phyloP scores from a whole-genome alignment of 1,140 invertebrate genomes.

The Leptoteleia sp. region DNA sequence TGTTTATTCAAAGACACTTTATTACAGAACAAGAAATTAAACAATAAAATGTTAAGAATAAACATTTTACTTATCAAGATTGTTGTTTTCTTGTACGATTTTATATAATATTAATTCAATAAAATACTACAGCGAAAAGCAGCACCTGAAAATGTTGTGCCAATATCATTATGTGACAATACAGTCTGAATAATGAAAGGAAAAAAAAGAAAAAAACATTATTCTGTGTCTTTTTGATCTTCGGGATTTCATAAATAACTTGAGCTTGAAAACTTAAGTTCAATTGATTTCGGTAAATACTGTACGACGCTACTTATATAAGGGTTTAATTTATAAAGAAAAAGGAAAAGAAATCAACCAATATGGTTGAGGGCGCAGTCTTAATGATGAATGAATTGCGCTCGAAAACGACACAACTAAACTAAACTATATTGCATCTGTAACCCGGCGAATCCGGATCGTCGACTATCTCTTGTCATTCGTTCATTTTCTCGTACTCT shows the following conservation, averaged over 20 bases:
- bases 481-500: slow-evolving; percentile 13
- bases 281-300: slow-evolving; percentile 31
- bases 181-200: no score
- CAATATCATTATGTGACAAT: neutral
- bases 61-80: no score
- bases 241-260: slow-evolving; percentile 7
- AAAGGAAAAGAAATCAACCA: slow-evolving; percentile 39
- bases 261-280: slow-evolving; percentile 4
- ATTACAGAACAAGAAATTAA: no score
- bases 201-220: no score
- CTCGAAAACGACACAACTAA: slow-evolving; percentile 59
- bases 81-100: no score
- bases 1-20: no score
- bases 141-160: no score
- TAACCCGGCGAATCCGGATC: slow-evolving; percentile 52
- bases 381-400: slow-evolving; percentile 51
- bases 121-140: no score
- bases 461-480: slow-evolving; percentile 46
- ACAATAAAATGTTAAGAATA: no score
- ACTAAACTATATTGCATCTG: slow-evolving; percentile 64
- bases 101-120: no score
- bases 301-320: slow-evolving; percentile 40
- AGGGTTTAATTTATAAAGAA: slow-evolving; percentile 11
- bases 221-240: slow-evolving; percentile 2
- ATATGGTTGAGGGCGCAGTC: slow-evolving; percentile 56